Base-by-base conservation (phyloP, 2,113 vertebrate genomes). In the Murina feae region DNA sequence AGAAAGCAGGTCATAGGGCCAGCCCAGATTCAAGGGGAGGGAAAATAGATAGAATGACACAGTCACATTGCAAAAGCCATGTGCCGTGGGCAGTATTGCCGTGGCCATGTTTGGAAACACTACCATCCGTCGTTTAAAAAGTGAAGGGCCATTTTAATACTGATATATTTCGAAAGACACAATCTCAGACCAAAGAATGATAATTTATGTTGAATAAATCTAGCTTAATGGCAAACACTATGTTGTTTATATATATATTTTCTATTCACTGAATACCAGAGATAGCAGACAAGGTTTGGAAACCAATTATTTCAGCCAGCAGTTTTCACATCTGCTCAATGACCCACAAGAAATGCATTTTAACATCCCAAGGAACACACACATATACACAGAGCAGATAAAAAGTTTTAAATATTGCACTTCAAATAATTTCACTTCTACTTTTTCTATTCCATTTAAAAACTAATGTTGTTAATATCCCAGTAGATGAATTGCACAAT, bases 361-460 rank as follows among this genome's bases (percentile, higher is more conserved):
- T 89, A 35, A 76, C 39, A 89, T 63, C 10, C 20, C 51, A 25
- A 5, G 14, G n/a, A 75, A 37, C 86, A 81, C 30, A 80, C 10
- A 32, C 9, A 18, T 18, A 35, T 10, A 51, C n/a, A 84, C 37
- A 42, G 74, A 84, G 68, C 23, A 87, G 53, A 84, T 78, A 3
- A 28, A 69, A 78, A 75, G 20, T 49, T 76, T 85, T 60, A 80
- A 69, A 93, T n/a, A 17, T 53, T 60, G 49, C 23, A n/a, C 18
- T 80, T 88, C 37, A 58, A 23, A n/a, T 75, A 68, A 49, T 81
- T 68, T 53, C 20, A 83, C 9, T 74, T 88, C 32, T 66, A 25
- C n/a, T 79, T 74, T 93, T 84, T 53, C 30, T 51, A 92, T 86
- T 84, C 86, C n/a, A 91, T n/a, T 95, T 87, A 13, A 32, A 83